Percentiles rank a stretch among this genome's conserved stretches.
These are phyloP conservation scores for Brachylomia viminalis DNA, from an alignment of 2,888 invertebrate species.

Conservation along the genomic window DNA sequence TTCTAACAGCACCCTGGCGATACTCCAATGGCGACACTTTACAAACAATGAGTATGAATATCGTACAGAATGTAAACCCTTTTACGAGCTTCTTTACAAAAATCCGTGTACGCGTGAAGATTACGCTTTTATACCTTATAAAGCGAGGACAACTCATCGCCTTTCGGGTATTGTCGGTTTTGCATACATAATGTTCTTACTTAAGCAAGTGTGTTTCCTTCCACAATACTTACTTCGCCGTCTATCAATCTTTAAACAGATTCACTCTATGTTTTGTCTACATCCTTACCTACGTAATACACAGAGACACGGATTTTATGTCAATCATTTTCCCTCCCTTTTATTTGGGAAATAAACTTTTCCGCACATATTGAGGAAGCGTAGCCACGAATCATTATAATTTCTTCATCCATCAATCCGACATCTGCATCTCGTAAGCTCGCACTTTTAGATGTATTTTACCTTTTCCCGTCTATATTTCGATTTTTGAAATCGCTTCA, in stretches of 20 bases:
- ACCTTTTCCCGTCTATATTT: conserved; percentile 20
- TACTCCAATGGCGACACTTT: conserved; percentile 62
- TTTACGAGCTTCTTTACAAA: conserved; percentile 54
- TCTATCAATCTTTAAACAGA: conserved; percentile 15
- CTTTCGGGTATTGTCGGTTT: conserved; percentile 44
- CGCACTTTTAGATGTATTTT: conserved; percentile 36
- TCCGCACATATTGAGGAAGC: conserved; percentile 28
- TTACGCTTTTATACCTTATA: conserved; percentile 53
- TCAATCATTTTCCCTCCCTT: conserved; percentile 34
- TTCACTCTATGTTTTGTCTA: conserved; percentile 9
- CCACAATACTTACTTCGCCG: conserved; percentile 9
- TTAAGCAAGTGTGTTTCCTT: conserved; percentile 28
- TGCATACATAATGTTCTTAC: conserved; percentile 27
- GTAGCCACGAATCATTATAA: conserved; percentile 47
- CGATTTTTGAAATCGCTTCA: conserved; percentile 13
- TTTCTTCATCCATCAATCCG: conserved; percentile 45
- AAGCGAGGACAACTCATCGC: conserved; percentile 48
- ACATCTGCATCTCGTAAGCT: conserved; percentile 22
- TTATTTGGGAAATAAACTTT: conserved; percentile 42
- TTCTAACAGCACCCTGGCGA: conserved; percentile 67
- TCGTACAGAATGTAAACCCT: conserved; percentile 39
- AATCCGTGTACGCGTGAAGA: conserved; percentile 45
- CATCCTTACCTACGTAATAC: conserved; percentile 5
- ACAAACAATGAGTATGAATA: conserved; percentile 62
- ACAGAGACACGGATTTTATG: conserved; percentile 13